A percentile compares a stretch with the other conserved stretches of the same genome.
These are phyloP conservation scores for Petroica traversi DNA, from an alignment of 2,113 vertebrate species.

Conservation along the genomic window DNA sequence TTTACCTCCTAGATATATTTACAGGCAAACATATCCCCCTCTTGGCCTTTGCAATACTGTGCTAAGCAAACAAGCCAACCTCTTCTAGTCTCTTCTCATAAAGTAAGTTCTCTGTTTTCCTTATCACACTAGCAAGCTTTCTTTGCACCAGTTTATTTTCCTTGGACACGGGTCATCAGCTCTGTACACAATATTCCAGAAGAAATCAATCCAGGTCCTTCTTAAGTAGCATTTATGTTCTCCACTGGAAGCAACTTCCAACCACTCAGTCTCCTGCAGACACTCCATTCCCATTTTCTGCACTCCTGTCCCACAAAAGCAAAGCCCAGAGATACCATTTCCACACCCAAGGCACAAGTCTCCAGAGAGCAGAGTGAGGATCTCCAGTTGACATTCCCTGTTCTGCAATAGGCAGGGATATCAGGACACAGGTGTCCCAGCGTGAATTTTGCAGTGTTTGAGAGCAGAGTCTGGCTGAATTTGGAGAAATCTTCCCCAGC, in stretches of 20 bases:
- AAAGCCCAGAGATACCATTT: not conserved
- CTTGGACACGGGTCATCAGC: not conserved
- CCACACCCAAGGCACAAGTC: not conserved
- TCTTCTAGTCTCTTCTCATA: not conserved
- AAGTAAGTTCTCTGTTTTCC: not conserved
- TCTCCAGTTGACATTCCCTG: fast-evolving
- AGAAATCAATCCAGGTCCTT: not conserved
- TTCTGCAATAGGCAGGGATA: not conserved
- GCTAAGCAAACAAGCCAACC: not conserved
- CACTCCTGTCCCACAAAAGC: not conserved
- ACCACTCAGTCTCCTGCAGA: not conserved
- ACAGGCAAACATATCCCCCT: not conserved
- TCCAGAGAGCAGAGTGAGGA: not conserved
- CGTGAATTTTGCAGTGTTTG: not conserved
- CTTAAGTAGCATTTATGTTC: not conserved
- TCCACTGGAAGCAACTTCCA: not conserved
- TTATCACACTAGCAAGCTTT: not conserved
- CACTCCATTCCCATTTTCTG: not conserved
- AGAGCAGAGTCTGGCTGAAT: not conserved
- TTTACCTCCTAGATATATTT: conserved; percentile 5
- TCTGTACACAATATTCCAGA: not conserved
- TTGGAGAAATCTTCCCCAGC: not conserved
- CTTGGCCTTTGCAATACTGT: not conserved
- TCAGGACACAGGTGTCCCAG: not conserved
- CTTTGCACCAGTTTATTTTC: not conserved